Base-by-base conservation (phyloP, 2,888 invertebrate species). In the Melanargia galathea region DNA sequence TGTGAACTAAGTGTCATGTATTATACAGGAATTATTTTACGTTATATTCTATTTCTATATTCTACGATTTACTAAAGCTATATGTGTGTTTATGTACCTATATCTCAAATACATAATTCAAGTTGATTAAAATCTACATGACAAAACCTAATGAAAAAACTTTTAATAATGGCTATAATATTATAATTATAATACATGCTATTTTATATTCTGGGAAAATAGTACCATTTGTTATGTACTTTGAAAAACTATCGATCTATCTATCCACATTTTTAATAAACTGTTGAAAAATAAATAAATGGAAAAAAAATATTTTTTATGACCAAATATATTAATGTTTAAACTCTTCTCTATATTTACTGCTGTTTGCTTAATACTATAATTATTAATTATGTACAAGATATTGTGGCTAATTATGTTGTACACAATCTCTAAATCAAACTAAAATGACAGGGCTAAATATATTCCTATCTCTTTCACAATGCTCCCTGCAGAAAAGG, bases 311-410 rank as follows among this genome's bases (percentile, higher is more conserved):
- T 52, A 52, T 52, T 52, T 51, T 49, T 52, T 52, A 35, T 52
- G 52, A 30, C 11, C 30, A 49, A 51, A 18, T 30, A n/a, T 6
- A 48, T 22, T 48, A 22, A 26, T 30, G 30, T 51, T 26, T 30
- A 18, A 51, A 51, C 49, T 49, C 18, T 49, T 18, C 49, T 26
- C 51, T 49, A 35, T 52, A 52, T 52, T 52, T 52, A 52, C 52
- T 4, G 52, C 16, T 52, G 18, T 52, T 52, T 18, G 20, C n/a
- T n/a, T n/a, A 4, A 16, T 33, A n/a, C 16, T 7, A 10, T 30
- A 18, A 6, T n/a, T 18, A 33, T 16, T 30, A 33, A 33, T 49
- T 48, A 30, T 33, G 24, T 49, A 26, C 24, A 8, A 16, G 10
- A 35, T 52, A 33, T 24, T 18, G n/a, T n/a, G n/a, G n/a, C n/a